Percentiles rank a stretch among this genome's conserved stretches.
Conservation (phyloP, 2,113 vertebrate genomes). For the Equus quagga region DNA sequence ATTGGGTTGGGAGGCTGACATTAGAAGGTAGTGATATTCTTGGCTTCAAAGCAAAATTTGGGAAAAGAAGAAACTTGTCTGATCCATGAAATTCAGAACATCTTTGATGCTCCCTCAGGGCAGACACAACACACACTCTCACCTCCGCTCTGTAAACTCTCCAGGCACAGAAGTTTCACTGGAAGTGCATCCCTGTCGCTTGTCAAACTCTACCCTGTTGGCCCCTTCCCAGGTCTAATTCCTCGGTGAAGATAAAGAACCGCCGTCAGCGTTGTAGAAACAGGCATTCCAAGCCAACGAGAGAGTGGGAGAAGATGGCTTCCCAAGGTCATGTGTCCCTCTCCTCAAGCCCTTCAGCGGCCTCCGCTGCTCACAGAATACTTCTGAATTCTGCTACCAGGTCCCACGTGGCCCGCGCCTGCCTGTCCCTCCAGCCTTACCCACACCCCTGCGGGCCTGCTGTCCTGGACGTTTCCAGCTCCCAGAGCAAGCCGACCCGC, state of each 20-base stretch:
- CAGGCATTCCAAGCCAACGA: neutral
- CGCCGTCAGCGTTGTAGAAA: neutral
- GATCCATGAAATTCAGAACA: neutral
- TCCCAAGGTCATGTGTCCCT: neutral
- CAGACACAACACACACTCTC: neutral
- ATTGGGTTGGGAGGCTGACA: neutral
- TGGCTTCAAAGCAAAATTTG: neutral
- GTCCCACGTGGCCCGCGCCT: neutral
- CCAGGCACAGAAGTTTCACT: neutral
- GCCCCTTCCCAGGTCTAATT: neutral
- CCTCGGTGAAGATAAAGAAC: neutral
- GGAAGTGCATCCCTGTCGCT: neutral
- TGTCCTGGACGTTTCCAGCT: neutral
- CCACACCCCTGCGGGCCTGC: neutral
- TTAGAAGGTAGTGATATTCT: neutral
- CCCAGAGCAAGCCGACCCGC: neutral
- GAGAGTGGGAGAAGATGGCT: neutral
- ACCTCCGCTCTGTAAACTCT: neutral
- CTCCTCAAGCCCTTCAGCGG: neutral
- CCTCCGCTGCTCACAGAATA: neutral
- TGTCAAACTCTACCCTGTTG: neutral
- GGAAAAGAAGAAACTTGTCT: neutral
- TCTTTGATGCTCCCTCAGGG: neutral
- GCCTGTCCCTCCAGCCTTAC: neutral
- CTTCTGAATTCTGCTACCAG: neutral